Evolutionary conservation across 2,888 invertebrate genomes (phyloP), one percentile per base, ranked within the genome.

Genomic region (Sinodicranocentrus sp.): DNA sequence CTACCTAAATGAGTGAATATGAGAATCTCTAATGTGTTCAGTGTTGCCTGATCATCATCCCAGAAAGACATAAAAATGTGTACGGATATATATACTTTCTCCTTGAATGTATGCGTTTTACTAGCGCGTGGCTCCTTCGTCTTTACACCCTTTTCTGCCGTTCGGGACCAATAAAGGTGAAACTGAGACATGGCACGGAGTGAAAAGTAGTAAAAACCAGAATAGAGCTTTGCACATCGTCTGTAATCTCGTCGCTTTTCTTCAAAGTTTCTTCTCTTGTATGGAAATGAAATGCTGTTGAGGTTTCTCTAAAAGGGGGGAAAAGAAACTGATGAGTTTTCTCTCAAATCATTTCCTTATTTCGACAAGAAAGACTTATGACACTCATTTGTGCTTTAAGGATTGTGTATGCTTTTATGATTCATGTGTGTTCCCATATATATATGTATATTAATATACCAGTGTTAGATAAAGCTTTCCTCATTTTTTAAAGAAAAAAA

Each of bases 111-210:
- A n/a, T n/a, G n/a, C n/a, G n/a, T n/a, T n/a, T n/a, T n/a, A n/a
- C n/a, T n/a, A n/a, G 39, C 57, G 67, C 77, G 54, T 19, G n/a
- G 54, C 59, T 48, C 44, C 44, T 44, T 67, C 23, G 39, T 33
- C 23, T 44, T 78, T 33, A 61, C 1, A 15, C 65, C 33, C 5
- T 33, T 10, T 33, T 48, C 25, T 39, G 71, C 79, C 79, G 71
- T 72, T 63, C 33, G 79, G 72, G 79, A 72, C 54, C 67, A 79
- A 79, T 79, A 72, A 79, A 79, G 79, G 33, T 79, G 72, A 72
- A 77, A 79, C 26, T 21, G 59, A 75, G 73, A 17, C 68, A n/a
- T 23, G 19, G 17, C 17, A 28, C 26, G 65, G 17, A 10, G 13
- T 17, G 13, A 17, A 44, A 73, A 73, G 28, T 39, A 39, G n/a